These are phyloP conservation scores for Trachelus iudaicus DNA, from an alignment of 2,888 invertebrate species.

Conservation along the genomic window DNA sequence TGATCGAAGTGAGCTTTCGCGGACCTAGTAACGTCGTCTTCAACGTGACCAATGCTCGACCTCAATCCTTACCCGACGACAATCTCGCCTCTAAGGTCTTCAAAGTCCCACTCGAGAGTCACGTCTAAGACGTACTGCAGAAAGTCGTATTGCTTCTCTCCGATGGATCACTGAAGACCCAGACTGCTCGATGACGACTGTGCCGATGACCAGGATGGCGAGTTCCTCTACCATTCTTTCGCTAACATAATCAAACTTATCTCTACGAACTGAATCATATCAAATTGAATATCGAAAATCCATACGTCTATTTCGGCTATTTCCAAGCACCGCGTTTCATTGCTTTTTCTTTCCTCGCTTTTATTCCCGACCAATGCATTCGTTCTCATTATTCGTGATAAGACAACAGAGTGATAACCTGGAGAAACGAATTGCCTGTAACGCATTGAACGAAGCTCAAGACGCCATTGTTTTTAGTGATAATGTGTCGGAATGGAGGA, in stretches of 20 bases:
- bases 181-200: neutral
- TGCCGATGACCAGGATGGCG: neutral
- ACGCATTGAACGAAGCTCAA: neutral
- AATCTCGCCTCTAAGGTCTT: conserved; percentile 66
- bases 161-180: neutral
- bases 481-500: neutral
- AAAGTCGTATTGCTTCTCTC: neutral
- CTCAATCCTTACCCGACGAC: conserved; percentile 69
- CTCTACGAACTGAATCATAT: conserved; percentile 34
- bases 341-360: neutral
- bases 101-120: conserved; percentile 72
- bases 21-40: conserved; percentile 69
- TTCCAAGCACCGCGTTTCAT: neutral
- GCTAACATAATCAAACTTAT: conserved; percentile 7
- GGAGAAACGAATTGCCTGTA: neutral
- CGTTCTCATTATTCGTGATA: neutral
- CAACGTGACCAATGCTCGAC: conserved; percentile 67
- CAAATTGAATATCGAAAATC: conserved; percentile 29
- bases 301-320: neutral
- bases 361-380: neutral
- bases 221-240: neutral
- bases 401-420: neutral
- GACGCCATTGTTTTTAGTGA: neutral
- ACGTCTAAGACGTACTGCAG: conserved; percentile 63
- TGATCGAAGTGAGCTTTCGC: conserved; percentile 68